Conservation (phyloP, 37 sponge, comb jelly and placozoan species). For the Geodia barretti region DNA sequence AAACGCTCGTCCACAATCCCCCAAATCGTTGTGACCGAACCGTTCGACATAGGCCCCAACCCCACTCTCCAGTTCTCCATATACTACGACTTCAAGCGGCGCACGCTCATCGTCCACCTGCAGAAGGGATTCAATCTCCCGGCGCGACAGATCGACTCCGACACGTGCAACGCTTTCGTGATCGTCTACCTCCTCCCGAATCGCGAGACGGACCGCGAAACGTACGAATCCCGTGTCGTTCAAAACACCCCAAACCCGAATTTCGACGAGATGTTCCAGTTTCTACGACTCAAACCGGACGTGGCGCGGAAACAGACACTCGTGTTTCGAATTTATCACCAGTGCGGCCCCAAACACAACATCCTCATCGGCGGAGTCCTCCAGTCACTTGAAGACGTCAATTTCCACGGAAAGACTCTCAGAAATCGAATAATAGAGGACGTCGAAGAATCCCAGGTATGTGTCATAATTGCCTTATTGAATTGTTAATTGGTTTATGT, state of each 20-base stretch:
- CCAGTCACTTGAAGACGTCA: neutral
- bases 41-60: neutral
- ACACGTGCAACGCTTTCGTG: constrained; percentile 17
- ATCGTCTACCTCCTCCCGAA: constrained; percentile 44
- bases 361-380: neutral
- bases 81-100: constrained; percentile 54
- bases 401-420: neutral
- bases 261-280: constrained; percentile 64
- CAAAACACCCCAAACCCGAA: constrained; percentile 5
- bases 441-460: neutral
- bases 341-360: neutral
- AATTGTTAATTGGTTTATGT: neutral
- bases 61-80: constrained; percentile 51
- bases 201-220: constrained; percentile 18
- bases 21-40: neutral
- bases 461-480: neutral
- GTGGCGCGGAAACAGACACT: constrained; percentile 21
- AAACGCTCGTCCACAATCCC: neutral
- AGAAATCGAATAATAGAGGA: neutral
- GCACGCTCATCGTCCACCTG: constrained; percentile 46
- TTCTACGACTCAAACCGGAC: constrained; percentile 12
- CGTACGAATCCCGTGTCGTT: constrained; percentile 16
- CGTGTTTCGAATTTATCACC: constrained; percentile 11
- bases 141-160: neutral
- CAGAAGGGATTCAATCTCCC: constrained; percentile 16